These are phyloP conservation scores for Anthopleura xanthogrammica DNA, from an alignment of 92 coral and sea anemone species.

Conservation along the genomic window DNA sequence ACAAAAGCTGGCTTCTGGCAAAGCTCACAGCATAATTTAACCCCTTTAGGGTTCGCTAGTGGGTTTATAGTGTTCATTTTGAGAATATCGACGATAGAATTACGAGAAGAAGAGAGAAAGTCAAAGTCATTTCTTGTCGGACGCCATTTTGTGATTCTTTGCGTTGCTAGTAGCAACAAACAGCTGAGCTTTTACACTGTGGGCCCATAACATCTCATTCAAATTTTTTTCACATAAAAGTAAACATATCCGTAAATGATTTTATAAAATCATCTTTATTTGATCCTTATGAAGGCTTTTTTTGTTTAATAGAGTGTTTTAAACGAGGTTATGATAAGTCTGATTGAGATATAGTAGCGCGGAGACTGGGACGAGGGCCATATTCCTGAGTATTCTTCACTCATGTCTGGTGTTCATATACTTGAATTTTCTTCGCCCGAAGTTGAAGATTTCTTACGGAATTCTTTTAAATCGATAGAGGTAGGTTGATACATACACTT, in stretches of 20 bases:
- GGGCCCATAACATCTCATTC: background rate
- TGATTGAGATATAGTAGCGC: background rate
- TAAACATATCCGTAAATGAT: too few species aligned
- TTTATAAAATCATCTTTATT: background rate
- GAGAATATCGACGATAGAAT: background rate
- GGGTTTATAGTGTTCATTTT: conserved; percentile 90
- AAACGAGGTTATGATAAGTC: background rate
- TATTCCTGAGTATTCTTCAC: background rate
- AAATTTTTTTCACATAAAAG: too few species aligned
- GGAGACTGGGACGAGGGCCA: conserved; percentile 8
- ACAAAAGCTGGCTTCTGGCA: conserved; percentile 98
- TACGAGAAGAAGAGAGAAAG: background rate
- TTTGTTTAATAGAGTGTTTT: background rate
- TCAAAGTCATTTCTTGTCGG: background rate
- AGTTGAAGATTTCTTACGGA: conserved; percentile 52
- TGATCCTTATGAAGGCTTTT: background rate
- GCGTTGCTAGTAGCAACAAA: conserved; percentile 14
- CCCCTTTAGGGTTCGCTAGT: conserved; percentile 95
- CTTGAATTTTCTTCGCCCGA: conserved; percentile 33
- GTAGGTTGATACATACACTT: conserved; percentile 10
- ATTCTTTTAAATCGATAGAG: conserved; percentile 39
- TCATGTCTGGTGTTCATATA: conserved; percentile 43
- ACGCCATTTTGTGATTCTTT: conserved; percentile 34
- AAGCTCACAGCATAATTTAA: conserved; percentile 87
- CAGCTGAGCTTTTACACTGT: conserved; percentile 6